These are phyloP conservation scores for Scelioninae gen. 2 DNA, from an alignment of 2,888 invertebrate genomes.

Conservation along the genomic window DNA sequence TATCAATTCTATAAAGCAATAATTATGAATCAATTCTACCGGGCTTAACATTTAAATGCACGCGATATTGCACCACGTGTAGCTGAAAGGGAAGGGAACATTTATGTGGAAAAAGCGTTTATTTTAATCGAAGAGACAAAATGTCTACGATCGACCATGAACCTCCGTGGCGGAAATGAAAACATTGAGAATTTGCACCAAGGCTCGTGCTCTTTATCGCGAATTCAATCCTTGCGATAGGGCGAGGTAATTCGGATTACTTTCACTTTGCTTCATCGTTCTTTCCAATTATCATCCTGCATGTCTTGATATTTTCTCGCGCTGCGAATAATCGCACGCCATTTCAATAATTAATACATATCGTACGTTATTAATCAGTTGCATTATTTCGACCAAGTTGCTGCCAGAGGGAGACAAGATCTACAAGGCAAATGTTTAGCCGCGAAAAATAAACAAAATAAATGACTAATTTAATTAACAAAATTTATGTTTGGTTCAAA, in stretches of 20 bases:
- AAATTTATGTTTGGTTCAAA: no score
- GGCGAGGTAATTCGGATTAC: conserved; percentile 52
- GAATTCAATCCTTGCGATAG: conserved; percentile 42
- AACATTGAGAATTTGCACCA: conserved; percentile 51
- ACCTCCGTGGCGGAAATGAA: conserved; percentile 57
- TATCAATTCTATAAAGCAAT: no score
- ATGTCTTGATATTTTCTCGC: conserved; percentile 26
- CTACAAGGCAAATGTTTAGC: no score
- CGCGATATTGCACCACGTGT: conserved; percentile 39
- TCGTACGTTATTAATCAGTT: neutral
- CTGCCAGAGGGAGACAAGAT: no score
- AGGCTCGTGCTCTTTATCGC: conserved; percentile 49
- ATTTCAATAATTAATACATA: conserved; percentile 15
- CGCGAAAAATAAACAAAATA: no score
- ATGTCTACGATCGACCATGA: conserved; percentile 58
- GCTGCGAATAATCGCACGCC: conserved; percentile 3
- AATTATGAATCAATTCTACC: conserved; percentile 17
- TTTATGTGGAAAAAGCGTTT: conserved; percentile 31
- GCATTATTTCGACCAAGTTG: conserved; percentile 19
- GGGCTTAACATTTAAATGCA: conserved; percentile 42
- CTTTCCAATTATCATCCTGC: conserved; percentile 22
- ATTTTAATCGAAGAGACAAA: conserved; percentile 50
- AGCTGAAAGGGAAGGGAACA: conserved; percentile 37
- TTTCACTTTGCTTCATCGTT: conserved; percentile 47
- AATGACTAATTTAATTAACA: no score